Conservation (phyloP, 2,113 vertebrate species). For the Bothrops jararaca region DNA sequence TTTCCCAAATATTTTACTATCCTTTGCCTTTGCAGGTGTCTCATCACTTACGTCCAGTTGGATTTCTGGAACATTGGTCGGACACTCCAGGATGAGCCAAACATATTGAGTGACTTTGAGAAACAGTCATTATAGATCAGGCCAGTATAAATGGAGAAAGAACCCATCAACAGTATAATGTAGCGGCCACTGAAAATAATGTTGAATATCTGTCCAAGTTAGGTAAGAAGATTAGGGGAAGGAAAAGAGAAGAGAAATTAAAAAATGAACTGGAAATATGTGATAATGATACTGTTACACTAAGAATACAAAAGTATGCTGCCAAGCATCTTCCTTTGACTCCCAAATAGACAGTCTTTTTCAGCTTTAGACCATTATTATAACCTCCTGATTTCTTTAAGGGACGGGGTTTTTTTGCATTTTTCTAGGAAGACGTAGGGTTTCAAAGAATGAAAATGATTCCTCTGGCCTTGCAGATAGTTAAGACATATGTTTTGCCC, state of each 20-base stretch:
- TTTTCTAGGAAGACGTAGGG: background rate
- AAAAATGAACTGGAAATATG: background rate
- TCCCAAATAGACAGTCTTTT: background rate
- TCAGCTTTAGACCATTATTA: background rate
- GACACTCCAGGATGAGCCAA: constrained; percentile 94
- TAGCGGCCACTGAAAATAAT: constrained; percentile 93
- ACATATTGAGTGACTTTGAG: constrained; percentile 93
- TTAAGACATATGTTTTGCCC: background rate
- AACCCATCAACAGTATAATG: constrained; percentile 96
- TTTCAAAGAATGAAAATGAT: background rate
- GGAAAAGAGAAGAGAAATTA: background rate
- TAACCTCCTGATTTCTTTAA: background rate
- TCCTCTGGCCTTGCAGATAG: background rate
- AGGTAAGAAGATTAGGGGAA: background rate
- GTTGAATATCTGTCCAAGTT: constrained; percentile 84
- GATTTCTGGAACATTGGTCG: constrained; percentile 84
- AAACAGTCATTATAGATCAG: constrained; percentile 99
- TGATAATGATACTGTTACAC: background rate
- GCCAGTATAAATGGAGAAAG: constrained; percentile 94
- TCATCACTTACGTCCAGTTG: constrained; percentile 92
- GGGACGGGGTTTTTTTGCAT: background rate
- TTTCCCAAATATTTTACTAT: background rate
- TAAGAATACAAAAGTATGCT: background rate
- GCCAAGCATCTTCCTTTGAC: background rate
- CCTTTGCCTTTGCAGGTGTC: background rate